phyloP scores from a whole-genome alignment of 2,113 vertebrate species.

The Suricata suricatta region DNA sequence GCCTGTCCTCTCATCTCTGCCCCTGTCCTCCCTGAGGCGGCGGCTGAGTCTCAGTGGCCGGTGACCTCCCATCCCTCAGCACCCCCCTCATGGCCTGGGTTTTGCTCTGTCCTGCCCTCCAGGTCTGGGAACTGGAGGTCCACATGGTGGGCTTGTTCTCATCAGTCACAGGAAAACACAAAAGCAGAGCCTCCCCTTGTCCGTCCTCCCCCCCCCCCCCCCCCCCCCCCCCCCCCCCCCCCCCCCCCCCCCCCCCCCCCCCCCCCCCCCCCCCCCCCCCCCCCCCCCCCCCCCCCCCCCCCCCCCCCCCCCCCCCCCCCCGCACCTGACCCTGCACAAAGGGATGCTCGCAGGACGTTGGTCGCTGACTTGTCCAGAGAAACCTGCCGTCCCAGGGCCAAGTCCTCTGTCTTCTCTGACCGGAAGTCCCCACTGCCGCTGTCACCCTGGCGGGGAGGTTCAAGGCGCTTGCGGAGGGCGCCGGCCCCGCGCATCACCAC shows the following conservation, averaged over 20 bases:
- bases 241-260: too few species aligned
- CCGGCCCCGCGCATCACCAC: rapidly evolving
- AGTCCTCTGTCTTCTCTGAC: rapidly evolving
- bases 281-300: too few species aligned
- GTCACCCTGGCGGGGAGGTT: not conserved
- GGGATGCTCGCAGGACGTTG: rapidly evolving
- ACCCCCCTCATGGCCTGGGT: rapidly evolving
- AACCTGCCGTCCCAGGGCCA: rapidly evolving
- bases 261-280: too few species aligned
- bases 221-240: too few species aligned
- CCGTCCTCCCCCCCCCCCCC: too few species aligned
- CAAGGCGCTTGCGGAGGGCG: rapidly evolving
- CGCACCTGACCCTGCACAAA: not conserved
- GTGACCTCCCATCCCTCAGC: not conserved
- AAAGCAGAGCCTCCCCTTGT: not conserved
- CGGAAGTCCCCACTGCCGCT: rapidly evolving
- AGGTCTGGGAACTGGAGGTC: not conserved
- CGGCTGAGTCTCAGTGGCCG: rapidly evolving
- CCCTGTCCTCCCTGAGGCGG: too few species aligned
- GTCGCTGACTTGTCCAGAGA: not conserved
- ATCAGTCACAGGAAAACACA: rapidly evolving
- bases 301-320: too few species aligned
- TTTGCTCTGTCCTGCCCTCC: not conserved
- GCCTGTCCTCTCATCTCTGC: not conserved
- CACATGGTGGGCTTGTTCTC: too few species aligned